Percentiles rank a stretch among this genome's conserved stretches.
These are phyloP conservation scores for Falco biarmicus DNA, from an alignment of 2,797 vertebrate species.

Conservation along the genomic window DNA sequence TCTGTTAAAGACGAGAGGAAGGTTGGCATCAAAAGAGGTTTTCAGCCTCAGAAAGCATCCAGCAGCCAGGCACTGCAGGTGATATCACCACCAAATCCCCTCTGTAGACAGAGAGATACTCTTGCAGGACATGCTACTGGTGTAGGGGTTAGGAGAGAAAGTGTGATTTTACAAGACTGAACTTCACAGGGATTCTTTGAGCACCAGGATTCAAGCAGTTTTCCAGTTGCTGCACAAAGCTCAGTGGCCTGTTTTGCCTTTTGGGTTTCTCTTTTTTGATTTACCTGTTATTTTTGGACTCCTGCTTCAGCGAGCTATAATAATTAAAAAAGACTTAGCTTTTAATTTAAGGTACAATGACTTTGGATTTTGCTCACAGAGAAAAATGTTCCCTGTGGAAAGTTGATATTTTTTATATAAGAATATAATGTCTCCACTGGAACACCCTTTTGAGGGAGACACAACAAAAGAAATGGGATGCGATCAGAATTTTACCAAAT, in stretches of 20 bases:
- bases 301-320: background rate
- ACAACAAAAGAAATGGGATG: background rate
- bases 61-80: constrained; percentile 5
- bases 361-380: background rate
- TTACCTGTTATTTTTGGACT: constrained; percentile 27
- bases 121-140: background rate
- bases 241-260: background rate
- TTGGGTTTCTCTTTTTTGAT: background rate
- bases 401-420: background rate
- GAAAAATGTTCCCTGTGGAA: background rate
- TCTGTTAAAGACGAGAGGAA: background rate
- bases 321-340: constrained; percentile 9
- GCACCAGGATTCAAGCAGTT: background rate
- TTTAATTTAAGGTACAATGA: constrained; percentile 11
- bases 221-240: constrained; percentile 1
- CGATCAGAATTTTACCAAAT: background rate
- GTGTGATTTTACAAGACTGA: background rate
- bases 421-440: background rate
- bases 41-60: constrained; percentile 2
- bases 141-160: background rate
- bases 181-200: constrained; percentile 5
- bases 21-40: constrained; percentile 14
- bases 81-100: background rate
- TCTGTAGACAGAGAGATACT: background rate
- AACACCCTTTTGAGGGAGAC: background rate